phyloP scores from a whole-genome alignment of 2,888 invertebrate genomes.

The Pandemis corylana region DNA sequence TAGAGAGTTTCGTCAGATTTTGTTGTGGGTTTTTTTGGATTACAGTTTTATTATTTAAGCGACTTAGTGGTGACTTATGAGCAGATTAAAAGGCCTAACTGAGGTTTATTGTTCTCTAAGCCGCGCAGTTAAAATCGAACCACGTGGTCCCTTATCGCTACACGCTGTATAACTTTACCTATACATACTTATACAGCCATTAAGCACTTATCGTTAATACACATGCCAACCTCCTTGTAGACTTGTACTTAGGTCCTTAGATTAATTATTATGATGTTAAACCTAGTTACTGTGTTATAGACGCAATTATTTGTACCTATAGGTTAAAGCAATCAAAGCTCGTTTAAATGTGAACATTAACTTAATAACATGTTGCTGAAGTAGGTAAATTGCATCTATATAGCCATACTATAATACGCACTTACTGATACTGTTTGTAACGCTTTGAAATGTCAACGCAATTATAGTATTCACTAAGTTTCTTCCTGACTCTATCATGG shows the following conservation, averaged over 20 bases:
- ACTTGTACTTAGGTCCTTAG: slow-evolving; percentile 19
- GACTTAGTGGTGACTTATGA: background rate
- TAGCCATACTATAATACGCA: background rate
- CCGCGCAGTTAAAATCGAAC: slow-evolving; percentile 15
- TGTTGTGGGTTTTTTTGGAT: background rate
- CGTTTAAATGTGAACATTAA: slow-evolving; percentile 6
- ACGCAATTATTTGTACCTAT: background rate
- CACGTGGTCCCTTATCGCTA: slow-evolving; percentile 22
- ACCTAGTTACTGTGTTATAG: slow-evolving; percentile 20
- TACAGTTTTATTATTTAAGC: background rate
- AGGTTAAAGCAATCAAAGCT: background rate
- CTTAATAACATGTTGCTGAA: background rate
- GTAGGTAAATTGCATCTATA: no score
- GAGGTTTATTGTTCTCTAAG: slow-evolving; percentile 18
- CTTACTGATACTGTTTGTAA: background rate
- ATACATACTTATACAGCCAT: slow-evolving; percentile 10
- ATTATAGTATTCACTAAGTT: background rate
- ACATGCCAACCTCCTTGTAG: slow-evolving; percentile 23
- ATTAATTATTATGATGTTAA: slow-evolving; percentile 25
- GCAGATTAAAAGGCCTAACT: slow-evolving; percentile 13
- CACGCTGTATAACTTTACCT: slow-evolving; percentile 1
- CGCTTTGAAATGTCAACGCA: background rate
- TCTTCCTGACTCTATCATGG: background rate
- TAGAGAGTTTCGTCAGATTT: background rate
- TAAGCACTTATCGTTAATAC: slow-evolving; percentile 25